Conservation (phyloP, 2,113 vertebrate species). For the Crotalus viridis region DNA sequence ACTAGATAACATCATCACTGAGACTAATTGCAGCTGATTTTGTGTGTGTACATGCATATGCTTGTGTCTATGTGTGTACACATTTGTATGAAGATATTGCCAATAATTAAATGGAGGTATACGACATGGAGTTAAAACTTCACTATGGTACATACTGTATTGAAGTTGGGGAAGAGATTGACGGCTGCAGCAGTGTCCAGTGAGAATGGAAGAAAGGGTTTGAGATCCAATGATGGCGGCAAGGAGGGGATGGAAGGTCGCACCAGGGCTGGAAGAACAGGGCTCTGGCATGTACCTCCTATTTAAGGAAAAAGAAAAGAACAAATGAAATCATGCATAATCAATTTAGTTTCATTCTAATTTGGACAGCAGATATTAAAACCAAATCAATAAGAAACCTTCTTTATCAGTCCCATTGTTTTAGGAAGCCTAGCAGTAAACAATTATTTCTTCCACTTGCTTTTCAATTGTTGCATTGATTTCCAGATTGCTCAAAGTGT, state of each 20-base stretch:
- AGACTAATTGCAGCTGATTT: not conserved
- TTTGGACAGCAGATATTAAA: not conserved
- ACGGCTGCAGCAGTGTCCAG: conserved; percentile 82
- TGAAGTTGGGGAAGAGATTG: conserved; percentile 92
- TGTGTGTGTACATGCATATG: not conserved
- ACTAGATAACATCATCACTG: not conserved
- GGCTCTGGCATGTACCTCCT: conserved; percentile 94
- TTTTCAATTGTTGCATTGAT: not conserved
- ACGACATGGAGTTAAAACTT: not conserved
- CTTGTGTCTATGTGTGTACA: not conserved
- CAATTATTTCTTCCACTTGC: too few relatives aligned
- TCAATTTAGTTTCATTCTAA: not conserved
- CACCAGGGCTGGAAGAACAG: conserved; percentile 88
- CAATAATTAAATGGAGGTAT: not conserved
- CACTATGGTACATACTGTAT: conserved; percentile 80
- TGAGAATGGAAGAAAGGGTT: conserved; percentile 91
- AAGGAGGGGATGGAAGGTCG: conserved; percentile 83
- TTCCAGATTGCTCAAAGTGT: not conserved
- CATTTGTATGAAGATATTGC: not conserved
- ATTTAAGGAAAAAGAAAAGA: conserved; percentile 40
- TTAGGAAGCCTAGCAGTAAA: not conserved
- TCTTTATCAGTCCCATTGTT: not conserved
- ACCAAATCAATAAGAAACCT: not conserved
- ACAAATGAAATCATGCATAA: fast-evolving
- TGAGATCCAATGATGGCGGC: conserved; percentile 87